Base-by-base conservation (phyloP, 2,113 vertebrate genomes). In the Ranitomeya imitator region DNA sequence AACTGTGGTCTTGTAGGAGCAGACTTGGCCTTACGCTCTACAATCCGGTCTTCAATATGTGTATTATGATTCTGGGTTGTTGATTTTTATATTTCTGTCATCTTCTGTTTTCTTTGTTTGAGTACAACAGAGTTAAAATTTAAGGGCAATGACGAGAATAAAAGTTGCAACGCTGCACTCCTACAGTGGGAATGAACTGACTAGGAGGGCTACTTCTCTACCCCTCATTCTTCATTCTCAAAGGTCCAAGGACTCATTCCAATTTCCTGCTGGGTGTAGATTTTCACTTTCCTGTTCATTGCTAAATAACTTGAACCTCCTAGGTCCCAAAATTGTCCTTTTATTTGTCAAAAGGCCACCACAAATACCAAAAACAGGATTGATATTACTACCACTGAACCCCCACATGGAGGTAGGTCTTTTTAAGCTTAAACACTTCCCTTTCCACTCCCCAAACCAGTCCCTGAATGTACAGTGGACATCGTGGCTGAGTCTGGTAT, bases 61-160 rank as follows among this genome's bases (percentile, higher is more conserved):
- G 76, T 54, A 54, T 78, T 76, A n/a, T 78, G 76, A 78, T 51
- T 78, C 76, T 18, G 6, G 8, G 76, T 76, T 76, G 71, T 74
- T 74, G 14, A 45, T 74, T 74, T 7, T 15, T 52, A 45, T 51
- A 7, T 76, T 76, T 76, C 51, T 1, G 16, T 7, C 37, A 19
- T 31, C 69, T 37, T 71, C 69, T 55, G 19, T 78, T 55, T 54
- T 55, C 76, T 21, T 13, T 55, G 10, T 78, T 78, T 45, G 7
- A 51, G 52, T 11, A 4, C 15, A 18, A 8, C 74, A 45, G 76
- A 78, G 18, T 52, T 26, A 71, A 26, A 71, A 15, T 31, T 71
- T 37, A 71, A 71, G 69, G 26, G 26, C 26, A 2, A 31, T 4
- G 26, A 31, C 69, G 26, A 23, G 11, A 31, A 31, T 31, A 31